Conservation (phyloP, 2,797 vertebrate species). For the Halcyon badia region DNA sequence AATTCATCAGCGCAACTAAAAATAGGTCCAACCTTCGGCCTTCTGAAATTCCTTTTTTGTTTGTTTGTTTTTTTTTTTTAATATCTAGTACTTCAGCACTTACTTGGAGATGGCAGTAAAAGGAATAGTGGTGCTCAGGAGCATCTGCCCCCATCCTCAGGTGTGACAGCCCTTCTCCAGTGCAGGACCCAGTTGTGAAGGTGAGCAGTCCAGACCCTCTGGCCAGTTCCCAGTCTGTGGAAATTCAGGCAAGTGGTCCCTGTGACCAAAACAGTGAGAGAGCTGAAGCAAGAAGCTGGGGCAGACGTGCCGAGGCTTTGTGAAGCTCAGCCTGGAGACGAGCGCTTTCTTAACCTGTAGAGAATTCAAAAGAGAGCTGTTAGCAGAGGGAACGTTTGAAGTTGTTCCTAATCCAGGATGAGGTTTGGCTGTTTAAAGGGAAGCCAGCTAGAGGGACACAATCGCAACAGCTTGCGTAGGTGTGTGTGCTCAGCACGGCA, state of each 20-base stretch:
- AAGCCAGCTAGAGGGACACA: not conserved
- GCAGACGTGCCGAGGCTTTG: not conserved
- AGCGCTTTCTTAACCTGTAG: not conserved
- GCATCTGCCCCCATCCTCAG: too few relatives aligned
- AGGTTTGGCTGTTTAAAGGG: not conserved
- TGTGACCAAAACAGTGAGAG: not conserved
- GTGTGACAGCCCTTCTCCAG: not conserved
- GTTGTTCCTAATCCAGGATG: not conserved
- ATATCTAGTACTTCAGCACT: not conserved
- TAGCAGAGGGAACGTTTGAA: not conserved
- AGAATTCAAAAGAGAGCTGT: not conserved
- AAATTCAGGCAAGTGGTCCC: not conserved
- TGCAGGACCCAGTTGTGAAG: not conserved
- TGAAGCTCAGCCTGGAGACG: not conserved
- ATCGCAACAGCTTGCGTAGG: not conserved
- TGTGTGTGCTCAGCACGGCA: accelerated
- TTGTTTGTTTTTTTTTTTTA: too few relatives aligned
- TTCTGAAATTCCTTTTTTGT: not conserved
- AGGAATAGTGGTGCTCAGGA: accelerated
- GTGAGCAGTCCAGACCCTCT: not conserved
- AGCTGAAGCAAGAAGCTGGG: not conserved
- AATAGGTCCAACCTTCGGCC: not conserved
- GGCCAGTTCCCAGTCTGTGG: not conserved
- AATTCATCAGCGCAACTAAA: not conserved
- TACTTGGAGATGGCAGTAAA: not conserved